These are phyloP conservation scores for Ophion ventricosus DNA, from an alignment of 2,888 invertebrate genomes.

Conservation along the genomic window DNA sequence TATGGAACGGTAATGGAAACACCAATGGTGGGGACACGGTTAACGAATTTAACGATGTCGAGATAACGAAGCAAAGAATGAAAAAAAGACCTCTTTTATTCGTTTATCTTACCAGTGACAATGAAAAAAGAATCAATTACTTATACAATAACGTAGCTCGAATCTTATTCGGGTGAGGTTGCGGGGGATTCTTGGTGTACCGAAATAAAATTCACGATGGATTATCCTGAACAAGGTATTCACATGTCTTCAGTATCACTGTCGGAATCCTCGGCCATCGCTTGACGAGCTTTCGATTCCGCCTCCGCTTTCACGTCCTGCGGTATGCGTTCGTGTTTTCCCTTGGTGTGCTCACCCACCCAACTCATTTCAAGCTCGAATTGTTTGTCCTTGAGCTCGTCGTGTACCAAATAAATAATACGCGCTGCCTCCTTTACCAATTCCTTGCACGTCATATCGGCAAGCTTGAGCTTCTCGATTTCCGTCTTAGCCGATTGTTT, in stretches of 20 bases:
- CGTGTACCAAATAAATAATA: conserved; percentile 95
- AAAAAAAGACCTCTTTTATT: conserved; percentile 55
- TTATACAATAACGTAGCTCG: conserved; percentile 49
- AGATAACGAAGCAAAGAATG: conserved; percentile 27
- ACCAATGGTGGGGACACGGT: not conserved
- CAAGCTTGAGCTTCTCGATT: conserved; percentile 97
- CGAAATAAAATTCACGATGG: conserved; percentile 37
- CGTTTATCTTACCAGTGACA: conserved; percentile 59
- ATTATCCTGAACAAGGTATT: conserved; percentile 68
- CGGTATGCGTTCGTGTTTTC: conserved; percentile 93
- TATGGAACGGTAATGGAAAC: not conserved
- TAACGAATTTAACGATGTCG: not conserved
- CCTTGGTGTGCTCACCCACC: conserved; percentile 93
- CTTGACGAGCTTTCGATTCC: conserved; percentile 95
- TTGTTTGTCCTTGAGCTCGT: conserved; percentile 97
- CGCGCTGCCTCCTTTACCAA: conserved; percentile 97
- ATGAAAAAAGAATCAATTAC: conserved; percentile 52
- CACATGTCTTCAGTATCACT: conserved; percentile 92
- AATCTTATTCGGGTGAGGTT: conserved; percentile 11
- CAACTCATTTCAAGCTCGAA: conserved; percentile 98
- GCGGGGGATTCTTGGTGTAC: not conserved
- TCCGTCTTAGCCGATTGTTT: conserved; percentile 99
- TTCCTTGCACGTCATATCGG: conserved; percentile 92
- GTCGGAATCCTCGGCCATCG: conserved; percentile 94
- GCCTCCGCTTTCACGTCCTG: conserved; percentile 90